Percentiles rank a stretch among this genome's conserved stretches.
phyloP scores from a whole-genome alignment of 2,113 vertebrate species.

The Columba janthina region DNA sequence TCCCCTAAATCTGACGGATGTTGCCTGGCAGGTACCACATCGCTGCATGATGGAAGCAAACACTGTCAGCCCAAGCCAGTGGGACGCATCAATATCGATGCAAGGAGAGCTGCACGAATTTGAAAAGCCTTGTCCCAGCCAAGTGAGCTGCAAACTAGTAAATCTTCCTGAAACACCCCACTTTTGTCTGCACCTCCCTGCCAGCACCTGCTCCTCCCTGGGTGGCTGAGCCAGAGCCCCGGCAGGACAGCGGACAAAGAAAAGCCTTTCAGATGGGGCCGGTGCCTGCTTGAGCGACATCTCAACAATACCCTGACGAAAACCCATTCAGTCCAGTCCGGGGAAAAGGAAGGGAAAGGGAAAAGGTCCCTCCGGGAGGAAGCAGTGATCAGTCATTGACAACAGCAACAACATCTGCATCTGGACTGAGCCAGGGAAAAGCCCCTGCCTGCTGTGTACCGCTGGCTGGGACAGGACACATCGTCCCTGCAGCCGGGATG shows the following conservation, averaged over 20 bases:
- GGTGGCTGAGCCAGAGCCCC: conserved; percentile 35
- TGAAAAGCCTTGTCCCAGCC: neutral
- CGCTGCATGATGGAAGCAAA: fast-evolving
- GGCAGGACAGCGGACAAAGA: conserved; percentile 19
- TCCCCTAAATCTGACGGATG: neutral
- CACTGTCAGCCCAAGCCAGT: fast-evolving
- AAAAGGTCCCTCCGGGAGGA: conserved; percentile 8
- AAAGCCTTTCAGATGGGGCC: neutral
- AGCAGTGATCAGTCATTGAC: neutral
- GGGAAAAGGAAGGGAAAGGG: conserved; percentile 15
- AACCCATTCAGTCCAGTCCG: neutral
- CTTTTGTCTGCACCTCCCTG: conserved; percentile 35
- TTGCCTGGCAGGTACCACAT: neutral
- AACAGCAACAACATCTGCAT: conserved; percentile 39
- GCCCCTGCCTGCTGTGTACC: neutral
- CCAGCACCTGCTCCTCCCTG: conserved; percentile 49
- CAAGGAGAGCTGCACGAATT: neutral
- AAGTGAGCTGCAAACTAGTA: neutral
- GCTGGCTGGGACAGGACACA: neutral
- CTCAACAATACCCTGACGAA: neutral
- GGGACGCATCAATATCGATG: fast-evolving
- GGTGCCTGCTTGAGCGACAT: neutral
- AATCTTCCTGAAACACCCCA: neutral
- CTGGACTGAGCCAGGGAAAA: neutral
- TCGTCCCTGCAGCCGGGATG: neutral